phyloP scores from a whole-genome alignment of 1,140 invertebrate genomes.

The Battus philenor region DNA sequence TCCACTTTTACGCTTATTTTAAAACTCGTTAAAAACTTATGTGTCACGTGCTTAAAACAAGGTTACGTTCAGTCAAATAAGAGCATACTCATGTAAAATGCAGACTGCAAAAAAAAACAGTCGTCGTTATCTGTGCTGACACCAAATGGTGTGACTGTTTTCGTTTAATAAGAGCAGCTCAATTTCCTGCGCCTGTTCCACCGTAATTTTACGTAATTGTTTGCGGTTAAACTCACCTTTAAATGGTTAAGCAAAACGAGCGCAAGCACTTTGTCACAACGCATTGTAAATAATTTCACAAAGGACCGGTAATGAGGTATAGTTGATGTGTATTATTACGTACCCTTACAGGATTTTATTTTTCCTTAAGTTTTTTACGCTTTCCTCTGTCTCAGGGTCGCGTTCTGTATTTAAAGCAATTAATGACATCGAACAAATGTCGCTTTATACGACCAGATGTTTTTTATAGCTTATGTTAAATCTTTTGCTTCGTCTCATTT shows the following conservation, averaged over 20 bases:
- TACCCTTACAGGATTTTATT: conserved; percentile 42
- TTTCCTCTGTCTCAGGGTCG: conserved; percentile 38
- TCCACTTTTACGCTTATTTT: neutral
- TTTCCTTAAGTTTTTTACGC: conserved; percentile 28
- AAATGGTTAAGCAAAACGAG: conserved; percentile 51
- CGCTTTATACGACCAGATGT: too few species aligned
- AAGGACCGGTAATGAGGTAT: conserved; percentile 39
- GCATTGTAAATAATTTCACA: conserved; percentile 44
- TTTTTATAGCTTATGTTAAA: too few species aligned
- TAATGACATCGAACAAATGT: too few species aligned
- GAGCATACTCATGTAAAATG: neutral
- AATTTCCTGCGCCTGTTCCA: conserved; percentile 27
- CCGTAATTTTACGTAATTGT: conserved; percentile 46
- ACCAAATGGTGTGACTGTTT: conserved; percentile 34
- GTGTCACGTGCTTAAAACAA: too few species aligned
- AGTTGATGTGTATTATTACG: conserved; percentile 48
- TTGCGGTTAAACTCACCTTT: conserved; percentile 52
- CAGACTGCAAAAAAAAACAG: neutral
- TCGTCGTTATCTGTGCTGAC: neutral
- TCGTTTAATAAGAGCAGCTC: conserved; percentile 21
- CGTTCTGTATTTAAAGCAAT: too few species aligned
- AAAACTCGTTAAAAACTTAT: neutral
- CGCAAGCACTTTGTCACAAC: conserved; percentile 33
- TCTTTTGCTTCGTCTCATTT: too few species aligned
- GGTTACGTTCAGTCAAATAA: too few species aligned